Percentiles rank a stretch among this genome's conserved stretches.
phyloP scores from a whole-genome alignment of 2,888 invertebrate genomes.

The Drosophila cyrtoloma region DNA sequence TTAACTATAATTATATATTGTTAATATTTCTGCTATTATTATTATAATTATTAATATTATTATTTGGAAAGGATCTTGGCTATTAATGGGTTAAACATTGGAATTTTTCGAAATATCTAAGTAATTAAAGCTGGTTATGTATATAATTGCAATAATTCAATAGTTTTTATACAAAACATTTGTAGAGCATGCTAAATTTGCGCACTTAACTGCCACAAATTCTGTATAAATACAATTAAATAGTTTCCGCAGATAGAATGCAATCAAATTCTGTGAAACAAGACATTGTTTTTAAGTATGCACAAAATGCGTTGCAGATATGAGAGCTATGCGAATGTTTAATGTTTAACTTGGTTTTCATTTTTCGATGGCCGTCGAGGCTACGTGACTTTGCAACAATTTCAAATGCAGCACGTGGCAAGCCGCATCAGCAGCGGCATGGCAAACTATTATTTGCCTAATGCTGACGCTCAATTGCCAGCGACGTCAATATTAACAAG shows the following conservation, averaged over 20 bases:
- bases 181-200: background rate
- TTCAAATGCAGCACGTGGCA: conserved; percentile 59
- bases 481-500: conserved; percentile 53
- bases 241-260: conserved; percentile 10
- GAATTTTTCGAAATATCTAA: background rate
- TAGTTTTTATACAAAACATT: background rate
- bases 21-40: too few relatives aligned
- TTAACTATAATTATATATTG: too few relatives aligned
- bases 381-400: conserved; percentile 64
- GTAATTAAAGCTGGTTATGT: background rate
- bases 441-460: conserved; percentile 45
- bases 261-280: conserved; percentile 21
- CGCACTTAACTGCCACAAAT: fast-evolving
- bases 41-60: too few relatives aligned
- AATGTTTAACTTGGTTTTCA: conserved; percentile 50
- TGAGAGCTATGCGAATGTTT: conserved; percentile 29
- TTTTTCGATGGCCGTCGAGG: conserved; percentile 36
- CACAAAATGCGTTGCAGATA: conserved; percentile 38
- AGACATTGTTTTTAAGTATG: conserved; percentile 8
- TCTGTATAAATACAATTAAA: conserved; percentile 6
- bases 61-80: too few relatives aligned
- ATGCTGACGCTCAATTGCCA: conserved; percentile 25
- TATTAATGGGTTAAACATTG: background rate
- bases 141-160: background rate
- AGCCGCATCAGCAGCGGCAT: conserved; percentile 6